phyloP scores from a whole-genome alignment of 2,113 vertebrate species.

The Corythornis madagascariensis region DNA sequence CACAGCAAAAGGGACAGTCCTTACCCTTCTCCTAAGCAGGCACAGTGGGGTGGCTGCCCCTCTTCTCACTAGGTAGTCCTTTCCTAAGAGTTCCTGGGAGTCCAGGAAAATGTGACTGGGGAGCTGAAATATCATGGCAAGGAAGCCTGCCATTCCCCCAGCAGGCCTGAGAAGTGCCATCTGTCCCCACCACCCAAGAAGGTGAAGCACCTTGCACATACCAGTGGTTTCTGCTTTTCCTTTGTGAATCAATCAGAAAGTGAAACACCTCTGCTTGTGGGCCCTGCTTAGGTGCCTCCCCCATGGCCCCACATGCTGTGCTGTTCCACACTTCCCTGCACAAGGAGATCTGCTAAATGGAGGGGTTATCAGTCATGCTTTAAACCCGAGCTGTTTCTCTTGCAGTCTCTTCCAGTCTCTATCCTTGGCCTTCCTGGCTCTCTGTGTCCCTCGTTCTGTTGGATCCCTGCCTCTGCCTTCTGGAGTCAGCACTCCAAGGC shows the following conservation, averaged over 20 bases:
- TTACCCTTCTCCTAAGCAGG: background rate
- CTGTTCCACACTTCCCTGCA: background rate
- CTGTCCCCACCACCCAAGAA: rapidly evolving
- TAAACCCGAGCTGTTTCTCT: background rate
- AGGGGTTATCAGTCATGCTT: background rate
- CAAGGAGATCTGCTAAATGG: background rate
- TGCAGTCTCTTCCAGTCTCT: background rate
- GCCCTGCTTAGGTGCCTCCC: background rate
- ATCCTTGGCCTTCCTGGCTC: background rate
- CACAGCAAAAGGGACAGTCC: background rate
- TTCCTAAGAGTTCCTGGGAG: background rate
- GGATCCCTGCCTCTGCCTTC: background rate
- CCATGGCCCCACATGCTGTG: too few relatives aligned
- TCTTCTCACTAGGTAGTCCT: background rate
- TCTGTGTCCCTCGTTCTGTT: background rate
- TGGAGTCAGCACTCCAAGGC: background rate
- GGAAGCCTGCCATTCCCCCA: background rate
- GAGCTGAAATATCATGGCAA: background rate
- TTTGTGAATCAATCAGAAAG: background rate
- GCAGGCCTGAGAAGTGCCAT: background rate
- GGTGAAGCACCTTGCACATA: background rate
- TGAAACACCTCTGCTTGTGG: background rate
- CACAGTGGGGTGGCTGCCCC: background rate
- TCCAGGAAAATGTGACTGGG: background rate
- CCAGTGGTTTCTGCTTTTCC: background rate